Percentiles rank a stretch among this genome's conserved stretches.
phyloP scores from a whole-genome alignment of 2,113 vertebrate genomes.

The Rhinopomastus cyanomelas region DNA sequence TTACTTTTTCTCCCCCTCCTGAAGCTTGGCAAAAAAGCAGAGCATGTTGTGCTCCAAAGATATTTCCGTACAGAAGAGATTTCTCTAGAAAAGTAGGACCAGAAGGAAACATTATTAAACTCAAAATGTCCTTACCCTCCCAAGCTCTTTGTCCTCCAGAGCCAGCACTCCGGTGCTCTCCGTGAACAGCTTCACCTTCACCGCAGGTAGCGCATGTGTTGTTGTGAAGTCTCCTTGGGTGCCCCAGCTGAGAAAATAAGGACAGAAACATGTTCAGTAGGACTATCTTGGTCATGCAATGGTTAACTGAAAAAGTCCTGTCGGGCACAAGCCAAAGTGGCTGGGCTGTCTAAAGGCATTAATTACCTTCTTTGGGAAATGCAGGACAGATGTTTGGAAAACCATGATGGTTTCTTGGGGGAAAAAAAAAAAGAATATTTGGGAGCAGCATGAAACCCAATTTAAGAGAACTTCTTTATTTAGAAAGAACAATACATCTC shows the following conservation, averaged over 20 bases:
- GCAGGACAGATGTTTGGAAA: conserved; percentile 63
- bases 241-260: conserved; percentile 88
- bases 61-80: conserved; percentile 44
- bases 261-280: not conserved
- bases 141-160: conserved; percentile 97
- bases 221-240: conserved; percentile 98
- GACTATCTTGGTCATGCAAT: not conserved
- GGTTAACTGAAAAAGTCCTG: conserved; percentile 42
- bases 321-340: conserved; percentile 18
- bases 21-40: conserved; percentile 41
- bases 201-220: conserved; percentile 92
- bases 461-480: conserved; percentile 3
- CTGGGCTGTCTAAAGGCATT: conserved; percentile 40
- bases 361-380: conserved; percentile 63
- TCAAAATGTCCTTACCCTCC: conserved; percentile 81
- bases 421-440: not conserved
- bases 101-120: conserved; percentile 3
- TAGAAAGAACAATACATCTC: not conserved
- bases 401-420: not conserved
- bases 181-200: conserved; percentile 98
- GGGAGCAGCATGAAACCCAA: conserved; percentile 19
- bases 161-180: conserved; percentile 97
- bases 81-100: conserved; percentile 32
- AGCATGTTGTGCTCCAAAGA: conserved; percentile 28
- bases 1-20: not conserved